Conservation (phyloP, 2,797 vertebrate species). For the Bovichtus diacanthus region DNA sequence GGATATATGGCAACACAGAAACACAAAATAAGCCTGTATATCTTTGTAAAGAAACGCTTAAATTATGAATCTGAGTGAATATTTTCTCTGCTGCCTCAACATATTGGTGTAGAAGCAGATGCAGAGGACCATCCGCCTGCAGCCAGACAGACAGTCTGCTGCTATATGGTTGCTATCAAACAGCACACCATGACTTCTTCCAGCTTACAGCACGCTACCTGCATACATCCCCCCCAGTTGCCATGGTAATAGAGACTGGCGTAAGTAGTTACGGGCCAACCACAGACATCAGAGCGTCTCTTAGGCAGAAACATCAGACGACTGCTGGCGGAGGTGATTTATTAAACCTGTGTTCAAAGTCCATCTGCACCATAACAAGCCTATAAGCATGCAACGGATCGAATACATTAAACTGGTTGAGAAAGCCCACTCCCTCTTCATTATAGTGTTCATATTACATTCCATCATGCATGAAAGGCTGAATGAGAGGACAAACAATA, state of each 20-base stretch:
- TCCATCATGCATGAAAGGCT: slow-evolving; percentile 61
- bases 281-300: slow-evolving; percentile 78
- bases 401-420: slow-evolving; percentile 78
- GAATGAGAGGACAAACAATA: slow-evolving; percentile 71
- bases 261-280: slow-evolving; percentile 71
- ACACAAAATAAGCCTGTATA: slow-evolving; percentile 28
- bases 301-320: slow-evolving; percentile 81
- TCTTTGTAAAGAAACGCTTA: slow-evolving; percentile 19
- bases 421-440: slow-evolving; percentile 68
- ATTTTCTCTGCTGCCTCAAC: slow-evolving; percentile 29
- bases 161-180: slow-evolving; percentile 77
- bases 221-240: slow-evolving; percentile 80
- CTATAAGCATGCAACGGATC: slow-evolving; percentile 76
- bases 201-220: slow-evolving; percentile 80
- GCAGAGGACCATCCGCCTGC: slow-evolving; percentile 8
- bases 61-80: slow-evolving; percentile 31
- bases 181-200: slow-evolving; percentile 78
- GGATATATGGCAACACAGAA: neutral
- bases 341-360: slow-evolving; percentile 79
- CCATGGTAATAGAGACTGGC: slow-evolving; percentile 82
- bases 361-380: slow-evolving; percentile 81
- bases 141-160: slow-evolving; percentile 54
- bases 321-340: slow-evolving; percentile 81
- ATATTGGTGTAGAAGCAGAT: slow-evolving; percentile 41
- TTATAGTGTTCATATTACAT: slow-evolving; percentile 76